These are phyloP conservation scores for Morone saxatilis DNA, from an alignment of 2,113 vertebrate genomes.

Conservation along the genomic window DNA sequence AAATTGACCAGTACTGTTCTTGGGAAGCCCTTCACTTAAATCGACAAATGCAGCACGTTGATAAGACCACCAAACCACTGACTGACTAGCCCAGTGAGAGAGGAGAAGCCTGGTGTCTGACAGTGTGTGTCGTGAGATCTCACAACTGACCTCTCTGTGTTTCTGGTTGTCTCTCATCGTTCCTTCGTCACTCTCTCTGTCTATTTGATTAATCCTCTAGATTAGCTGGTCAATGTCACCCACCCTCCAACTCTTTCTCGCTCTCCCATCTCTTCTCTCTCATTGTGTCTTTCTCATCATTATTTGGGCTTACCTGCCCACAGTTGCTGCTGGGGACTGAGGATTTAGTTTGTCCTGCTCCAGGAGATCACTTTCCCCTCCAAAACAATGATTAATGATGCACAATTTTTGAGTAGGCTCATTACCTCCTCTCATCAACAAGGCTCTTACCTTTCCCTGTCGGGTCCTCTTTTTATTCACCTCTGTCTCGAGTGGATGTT, in stretches of 20 bases:
- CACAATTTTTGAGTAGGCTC: slow-evolving; percentile 34
- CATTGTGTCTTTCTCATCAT: slow-evolving; percentile 25
- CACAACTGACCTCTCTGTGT: slow-evolving; percentile 28
- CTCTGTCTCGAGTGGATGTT: slow-evolving; percentile 1
- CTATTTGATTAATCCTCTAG: slow-evolving; percentile 38
- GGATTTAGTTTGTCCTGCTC: neutral
- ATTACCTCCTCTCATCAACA: slow-evolving; percentile 25
- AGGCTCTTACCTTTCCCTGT: neutral
- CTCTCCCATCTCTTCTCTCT: slow-evolving; percentile 21
- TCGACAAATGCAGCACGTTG: slow-evolving; percentile 6
- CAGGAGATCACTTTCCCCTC: neutral
- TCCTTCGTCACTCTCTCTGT: slow-evolving; percentile 20
- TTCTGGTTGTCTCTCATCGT: slow-evolving; percentile 35
- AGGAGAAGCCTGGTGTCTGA: slow-evolving; percentile 10
- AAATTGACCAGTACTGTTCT: neutral
- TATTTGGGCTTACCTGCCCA: slow-evolving; percentile 29
- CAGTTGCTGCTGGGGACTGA: neutral
- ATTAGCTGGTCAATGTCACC: slow-evolving; percentile 18
- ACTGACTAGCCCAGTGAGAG: neutral
- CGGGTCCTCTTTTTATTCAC: neutral
- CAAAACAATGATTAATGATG: slow-evolving; percentile 53
- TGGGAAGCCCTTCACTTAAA: neutral
- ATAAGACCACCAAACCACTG: slow-evolving; percentile 7
- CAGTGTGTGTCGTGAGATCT: slow-evolving; percentile 5
- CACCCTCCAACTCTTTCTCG: neutral